phyloP scores from a whole-genome alignment of 2,797 vertebrate genomes.

The Falco peregrinus region DNA sequence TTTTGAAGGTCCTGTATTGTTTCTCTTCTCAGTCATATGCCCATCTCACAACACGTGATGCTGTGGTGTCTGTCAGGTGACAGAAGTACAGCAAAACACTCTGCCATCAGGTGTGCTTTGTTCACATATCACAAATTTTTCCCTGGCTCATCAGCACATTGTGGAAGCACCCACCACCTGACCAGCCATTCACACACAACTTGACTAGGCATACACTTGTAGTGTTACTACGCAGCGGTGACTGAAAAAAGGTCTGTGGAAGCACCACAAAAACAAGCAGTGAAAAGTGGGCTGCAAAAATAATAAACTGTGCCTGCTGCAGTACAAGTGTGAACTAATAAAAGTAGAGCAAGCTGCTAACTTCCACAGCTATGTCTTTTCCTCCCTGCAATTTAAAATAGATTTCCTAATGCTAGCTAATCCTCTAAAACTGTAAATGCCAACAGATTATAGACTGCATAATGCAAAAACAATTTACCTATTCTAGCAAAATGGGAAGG shows the following conservation, averaged over 20 bases:
- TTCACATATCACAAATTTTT: background rate
- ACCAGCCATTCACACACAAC: background rate
- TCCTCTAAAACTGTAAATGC: background rate
- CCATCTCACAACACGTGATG: background rate
- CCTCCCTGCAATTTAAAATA: background rate
- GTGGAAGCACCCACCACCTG: background rate
- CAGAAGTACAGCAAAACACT: background rate
- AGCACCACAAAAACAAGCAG: background rate
- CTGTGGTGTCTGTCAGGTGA: background rate
- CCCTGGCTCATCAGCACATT: background rate
- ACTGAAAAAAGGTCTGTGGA: background rate
- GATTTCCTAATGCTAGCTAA: background rate
- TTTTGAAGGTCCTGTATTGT: background rate
- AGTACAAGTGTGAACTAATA: background rate
- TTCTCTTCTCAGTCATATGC: background rate
- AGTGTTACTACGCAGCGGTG: background rate
- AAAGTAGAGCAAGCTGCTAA: background rate
- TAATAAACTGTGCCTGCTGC: background rate
- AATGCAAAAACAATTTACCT: background rate
- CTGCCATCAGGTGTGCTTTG: background rate
- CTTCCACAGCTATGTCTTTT: background rate
- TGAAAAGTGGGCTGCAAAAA: background rate
- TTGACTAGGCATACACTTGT: background rate
- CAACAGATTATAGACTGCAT: background rate
- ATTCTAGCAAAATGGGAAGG: background rate